Conservation (phyloP, 2,797 vertebrate species). For the Sternotherus odoratus region DNA sequence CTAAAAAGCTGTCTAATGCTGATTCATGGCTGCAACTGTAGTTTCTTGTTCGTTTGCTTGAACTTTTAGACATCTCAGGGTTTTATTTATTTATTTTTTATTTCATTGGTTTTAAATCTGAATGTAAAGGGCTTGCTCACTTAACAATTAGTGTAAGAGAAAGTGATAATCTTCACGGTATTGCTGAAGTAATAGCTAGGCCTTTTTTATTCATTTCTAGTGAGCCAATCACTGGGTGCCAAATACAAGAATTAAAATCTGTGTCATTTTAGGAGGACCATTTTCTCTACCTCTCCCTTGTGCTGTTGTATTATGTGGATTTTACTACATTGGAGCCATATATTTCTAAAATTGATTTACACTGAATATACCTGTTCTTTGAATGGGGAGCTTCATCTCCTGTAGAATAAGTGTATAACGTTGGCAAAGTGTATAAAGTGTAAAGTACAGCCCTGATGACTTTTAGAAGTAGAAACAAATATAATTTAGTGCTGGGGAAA, state of each 20-base stretch:
- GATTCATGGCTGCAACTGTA: neutral
- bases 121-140: neutral
- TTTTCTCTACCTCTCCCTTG: neutral
- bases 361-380: neutral
- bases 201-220: neutral
- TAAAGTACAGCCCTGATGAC: rapidly evolving
- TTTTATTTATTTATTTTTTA: neutral
- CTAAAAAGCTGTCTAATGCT: neutral
- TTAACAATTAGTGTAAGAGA: neutral
- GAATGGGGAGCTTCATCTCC: neutral
- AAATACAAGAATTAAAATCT: neutral
- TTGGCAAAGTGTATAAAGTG: neutral
- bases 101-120: neutral
- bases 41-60: neutral
- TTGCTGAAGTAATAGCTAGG: neutral
- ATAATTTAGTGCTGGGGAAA: neutral
- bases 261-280: neutral
- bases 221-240: neutral
- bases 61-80: neutral
- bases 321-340: neutral
- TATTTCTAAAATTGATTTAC: neutral
- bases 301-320: neutral
- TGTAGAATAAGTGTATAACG: neutral
- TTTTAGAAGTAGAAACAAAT: neutral
- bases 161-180: neutral